Conservation (phyloP, 2,797 vertebrate genomes). For the Perodicticus potto region DNA sequence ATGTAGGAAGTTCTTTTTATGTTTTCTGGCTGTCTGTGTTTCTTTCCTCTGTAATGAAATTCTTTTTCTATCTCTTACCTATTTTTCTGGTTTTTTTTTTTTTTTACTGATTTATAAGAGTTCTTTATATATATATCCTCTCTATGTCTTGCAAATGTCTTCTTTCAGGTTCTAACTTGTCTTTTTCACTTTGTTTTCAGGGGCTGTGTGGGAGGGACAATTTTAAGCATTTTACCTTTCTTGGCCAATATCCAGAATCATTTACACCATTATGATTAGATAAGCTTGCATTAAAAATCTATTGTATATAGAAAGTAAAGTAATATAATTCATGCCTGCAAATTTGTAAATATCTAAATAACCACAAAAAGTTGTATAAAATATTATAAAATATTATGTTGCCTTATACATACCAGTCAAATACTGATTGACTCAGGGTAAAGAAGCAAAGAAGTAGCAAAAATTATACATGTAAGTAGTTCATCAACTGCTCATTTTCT, state of each 20-base stretch:
- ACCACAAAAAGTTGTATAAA: constrained; percentile 2
- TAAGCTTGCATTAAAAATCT: constrained; percentile 5
- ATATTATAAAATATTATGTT: not conserved
- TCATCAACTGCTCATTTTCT: constrained; percentile 26
- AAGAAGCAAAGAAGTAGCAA: constrained; percentile 39
- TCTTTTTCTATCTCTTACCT: constrained; percentile 3
- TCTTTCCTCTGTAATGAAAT: constrained; percentile 34
- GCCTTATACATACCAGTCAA: not conserved
- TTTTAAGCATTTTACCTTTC: constrained; percentile 59
- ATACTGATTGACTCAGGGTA: constrained; percentile 24
- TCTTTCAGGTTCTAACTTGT: constrained; percentile 59
- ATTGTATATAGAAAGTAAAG: constrained; percentile 12
- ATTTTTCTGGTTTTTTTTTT: constrained; percentile 32
- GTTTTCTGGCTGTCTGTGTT: constrained; percentile 23
- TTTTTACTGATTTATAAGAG: not conserved
- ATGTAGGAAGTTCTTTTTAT: constrained; percentile 45
- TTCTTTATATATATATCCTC: constrained; percentile 34
- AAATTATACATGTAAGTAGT: constrained; percentile 3
- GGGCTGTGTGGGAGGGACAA: not conserved
- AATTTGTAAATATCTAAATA: constrained; percentile 34
- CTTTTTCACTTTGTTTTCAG: constrained; percentile 59
- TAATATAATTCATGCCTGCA: not conserved
- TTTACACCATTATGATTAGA: constrained; percentile 27
- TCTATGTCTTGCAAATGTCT: not conserved
- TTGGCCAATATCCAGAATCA: constrained; percentile 30